Evolutionary conservation across 1,140 invertebrate genomes (phyloP).

Genomic region (Andricus grossulariae): DNA sequence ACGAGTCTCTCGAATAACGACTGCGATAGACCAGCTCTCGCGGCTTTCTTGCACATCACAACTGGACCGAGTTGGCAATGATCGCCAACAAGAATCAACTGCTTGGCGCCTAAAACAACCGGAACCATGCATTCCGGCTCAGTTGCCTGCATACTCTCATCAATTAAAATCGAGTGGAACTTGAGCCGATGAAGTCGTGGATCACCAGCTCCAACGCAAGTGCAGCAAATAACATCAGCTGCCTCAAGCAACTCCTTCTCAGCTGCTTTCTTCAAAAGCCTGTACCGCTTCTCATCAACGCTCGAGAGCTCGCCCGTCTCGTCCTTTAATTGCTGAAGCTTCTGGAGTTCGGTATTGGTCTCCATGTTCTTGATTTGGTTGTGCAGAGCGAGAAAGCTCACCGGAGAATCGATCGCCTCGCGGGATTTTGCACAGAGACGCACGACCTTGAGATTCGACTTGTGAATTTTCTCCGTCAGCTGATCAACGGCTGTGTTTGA

Average conservation of each 20-base stretch:
- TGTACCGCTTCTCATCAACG: constrained; percentile 95
- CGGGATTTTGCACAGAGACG: constrained; percentile 98
- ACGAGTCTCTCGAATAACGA: constrained; percentile 98
- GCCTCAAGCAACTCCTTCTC: constrained; percentile 95
- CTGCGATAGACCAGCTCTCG: constrained; percentile 96
- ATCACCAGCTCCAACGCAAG: constrained; percentile 99
- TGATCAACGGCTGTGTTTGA: constrained; percentile 99
- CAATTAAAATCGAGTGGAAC: constrained; percentile 98
- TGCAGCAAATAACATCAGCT: constrained; percentile 99
- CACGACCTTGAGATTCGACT: constrained; percentile 97
- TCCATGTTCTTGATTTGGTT: constrained; percentile 98
- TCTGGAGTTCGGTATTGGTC: constrained; percentile 92
- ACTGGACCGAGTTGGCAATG: constrained; percentile 99
- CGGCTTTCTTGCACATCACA: constrained; percentile 99
- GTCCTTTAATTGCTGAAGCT: constrained; percentile 97
- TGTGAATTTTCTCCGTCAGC: constrained; percentile 98
- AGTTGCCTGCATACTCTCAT: constrained; percentile 98
- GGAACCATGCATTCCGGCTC: constrained; percentile 99
- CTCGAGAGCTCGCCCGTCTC: constrained; percentile 97
- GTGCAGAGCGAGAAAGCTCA: constrained; percentile 97
- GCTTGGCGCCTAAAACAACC: constrained; percentile 96
- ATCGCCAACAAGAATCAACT: constrained; percentile 97
- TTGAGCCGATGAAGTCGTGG: constrained; percentile 92
- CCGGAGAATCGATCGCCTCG: constrained; percentile 98
- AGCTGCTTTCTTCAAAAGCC: constrained; percentile 90